A percentile compares a stretch with the other conserved stretches of the same genome.
phyloP scores from a whole-genome alignment of 92 coral and sea anemone genomes.

The Zoanthus sansibaricus region DNA sequence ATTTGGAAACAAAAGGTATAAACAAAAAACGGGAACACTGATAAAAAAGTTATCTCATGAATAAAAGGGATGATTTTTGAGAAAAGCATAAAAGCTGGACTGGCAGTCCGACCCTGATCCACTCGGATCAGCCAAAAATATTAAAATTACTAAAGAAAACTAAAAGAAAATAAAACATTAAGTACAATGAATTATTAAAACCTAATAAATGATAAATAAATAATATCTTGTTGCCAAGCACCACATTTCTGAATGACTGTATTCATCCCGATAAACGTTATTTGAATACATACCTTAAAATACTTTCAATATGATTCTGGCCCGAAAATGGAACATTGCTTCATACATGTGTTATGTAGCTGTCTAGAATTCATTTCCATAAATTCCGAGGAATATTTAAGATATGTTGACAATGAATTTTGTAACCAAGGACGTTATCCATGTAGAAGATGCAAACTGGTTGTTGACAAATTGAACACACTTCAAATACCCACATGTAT shows the following conservation, averaged over 20 bases:
- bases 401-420: background rate
- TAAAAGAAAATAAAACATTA: too few relatives aligned
- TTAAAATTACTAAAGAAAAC: background rate
- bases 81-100: conserved; percentile 5
- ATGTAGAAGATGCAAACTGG: conserved; percentile 65
- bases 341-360: too few relatives aligned
- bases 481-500: conserved; percentile 23
- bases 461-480: background rate
- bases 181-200: too few relatives aligned
- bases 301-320: too few relatives aligned
- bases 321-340: too few relatives aligned
- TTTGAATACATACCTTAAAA: too few relatives aligned
- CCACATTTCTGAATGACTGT: too few relatives aligned
- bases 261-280: too few relatives aligned
- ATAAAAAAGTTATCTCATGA: conserved; percentile 64
- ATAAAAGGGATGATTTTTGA: conserved; percentile 60
- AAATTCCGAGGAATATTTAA: conserved; percentile 39
- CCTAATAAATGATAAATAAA: too few relatives aligned
- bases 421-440: conserved; percentile 69
- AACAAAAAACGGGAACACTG: conserved; percentile 64
- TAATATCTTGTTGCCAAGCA: too few relatives aligned
- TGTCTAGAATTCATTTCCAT: too few relatives aligned
- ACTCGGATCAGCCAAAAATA: conserved; percentile 46
- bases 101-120: too few relatives aligned
- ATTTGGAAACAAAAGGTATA: conserved; percentile 44